Conservation (phyloP, 2,113 vertebrate genomes). For the Gavia stellata region DNA sequence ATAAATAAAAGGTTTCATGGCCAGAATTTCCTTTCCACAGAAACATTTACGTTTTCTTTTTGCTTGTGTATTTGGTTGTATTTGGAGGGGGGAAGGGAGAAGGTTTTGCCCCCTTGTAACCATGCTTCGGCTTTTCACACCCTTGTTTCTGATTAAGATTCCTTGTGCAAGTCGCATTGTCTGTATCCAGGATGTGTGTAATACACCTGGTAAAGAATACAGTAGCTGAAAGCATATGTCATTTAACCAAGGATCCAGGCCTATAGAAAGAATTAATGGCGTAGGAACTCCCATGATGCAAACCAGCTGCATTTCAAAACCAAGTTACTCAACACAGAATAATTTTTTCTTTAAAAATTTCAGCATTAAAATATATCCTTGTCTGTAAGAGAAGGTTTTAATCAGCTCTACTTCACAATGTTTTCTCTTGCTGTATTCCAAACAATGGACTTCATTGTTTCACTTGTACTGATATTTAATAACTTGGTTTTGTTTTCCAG, state of each 20-base stretch:
- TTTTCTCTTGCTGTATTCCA: not conserved
- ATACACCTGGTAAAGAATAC: not conserved
- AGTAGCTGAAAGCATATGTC: not conserved
- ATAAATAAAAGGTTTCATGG: not conserved
- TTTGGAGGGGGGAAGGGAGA: not conserved
- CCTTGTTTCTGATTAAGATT: not conserved
- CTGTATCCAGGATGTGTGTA: not conserved
- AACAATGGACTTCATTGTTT: not conserved
- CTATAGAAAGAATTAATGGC: not conserved
- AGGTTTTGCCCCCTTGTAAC: not conserved
- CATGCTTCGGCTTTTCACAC: not conserved
- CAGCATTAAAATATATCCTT: not conserved
- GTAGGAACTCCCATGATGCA: not conserved
- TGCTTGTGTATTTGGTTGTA: not conserved
- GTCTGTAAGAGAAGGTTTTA: not conserved
- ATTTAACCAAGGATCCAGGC: not conserved
- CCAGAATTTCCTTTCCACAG: not conserved
- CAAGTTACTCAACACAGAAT: not conserved
- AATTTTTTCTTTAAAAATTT: not conserved
- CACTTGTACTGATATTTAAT: not conserved
- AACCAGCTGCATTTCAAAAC: not conserved
- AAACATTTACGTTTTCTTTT: not conserved
- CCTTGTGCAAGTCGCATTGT: not conserved
- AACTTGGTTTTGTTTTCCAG: not conserved
- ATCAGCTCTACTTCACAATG: not conserved